Evolutionary conservation across 1,140 invertebrate species (phyloP), one percentile per base, ranked within the genome.

Genomic region (Chymomyza costata): DNA sequence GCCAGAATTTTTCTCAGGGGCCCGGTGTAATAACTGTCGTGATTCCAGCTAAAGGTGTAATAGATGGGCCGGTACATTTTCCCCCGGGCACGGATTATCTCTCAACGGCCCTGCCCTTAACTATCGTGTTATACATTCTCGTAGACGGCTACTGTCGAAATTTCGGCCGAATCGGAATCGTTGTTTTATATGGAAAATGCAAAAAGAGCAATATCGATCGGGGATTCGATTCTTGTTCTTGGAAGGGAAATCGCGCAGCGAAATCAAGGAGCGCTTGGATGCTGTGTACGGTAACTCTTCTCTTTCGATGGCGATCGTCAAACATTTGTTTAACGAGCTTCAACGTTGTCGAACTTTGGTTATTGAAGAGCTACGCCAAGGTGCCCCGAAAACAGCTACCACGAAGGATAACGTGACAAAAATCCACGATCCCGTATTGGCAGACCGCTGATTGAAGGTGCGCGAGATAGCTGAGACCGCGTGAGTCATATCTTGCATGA

Each of bases 391-490:
- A 41, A 41, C 11, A 14, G 39, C 11, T 21, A 17, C 18, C 17
- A 18, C 39, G 11, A 11, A 41, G 11, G 39, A 21, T 41, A 41
- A 41, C 39, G 39, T 41, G n/a, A 61, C 47, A 74, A 80, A 82
- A 50, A 8, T 67, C 40, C 51, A 63, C 11, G 51, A 74, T 48
- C 45, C 78, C 6, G 59, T 71, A 57, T 49, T 76, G 57, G 47
- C 38, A 64, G 65, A 82, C 51, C 41, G 62, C 40, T 39, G 65
- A 68, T 53, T 71, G 28, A 81, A 71, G 54, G 44, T 76, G 46
- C 51, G 51, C 19, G 51, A 76, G 53, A 61, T 78, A 67, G 70
- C 60, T 61, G 61, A 69, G 32, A 50, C 32, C 16, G 18, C 39
- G 62, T 43, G 39, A 38, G 64, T n/a, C n/a, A n/a, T 25, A 25